A percentile compares a stretch with the other conserved stretches of the same genome.
These are phyloP conservation scores for Gopherus flavomarginatus DNA, from an alignment of 2,113 vertebrate species.

Conservation along the genomic window DNA sequence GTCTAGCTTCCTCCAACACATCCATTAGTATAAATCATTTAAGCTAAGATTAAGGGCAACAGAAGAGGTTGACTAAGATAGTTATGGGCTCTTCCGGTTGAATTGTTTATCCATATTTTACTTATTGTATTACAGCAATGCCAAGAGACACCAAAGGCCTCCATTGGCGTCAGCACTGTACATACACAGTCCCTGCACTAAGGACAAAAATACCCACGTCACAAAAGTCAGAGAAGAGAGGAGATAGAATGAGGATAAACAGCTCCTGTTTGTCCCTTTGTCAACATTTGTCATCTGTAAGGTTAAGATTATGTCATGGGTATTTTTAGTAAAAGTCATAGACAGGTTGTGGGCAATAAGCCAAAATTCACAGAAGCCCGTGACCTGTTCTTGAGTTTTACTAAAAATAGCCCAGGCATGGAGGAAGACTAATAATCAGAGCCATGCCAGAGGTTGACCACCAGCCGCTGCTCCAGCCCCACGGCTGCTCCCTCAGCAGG, in stretches of 20 bases:
- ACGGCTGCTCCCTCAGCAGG: too few species aligned
- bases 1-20: background rate
- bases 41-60: conserved; percentile 7
- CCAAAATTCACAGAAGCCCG: background rate
- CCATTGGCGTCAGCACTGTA: background rate
- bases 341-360: background rate
- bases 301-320: background rate
- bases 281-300: background rate
- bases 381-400: background rate
- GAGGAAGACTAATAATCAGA: too few species aligned
- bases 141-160: background rate
- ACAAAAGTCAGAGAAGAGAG: background rate
- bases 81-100: background rate
- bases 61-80: background rate
- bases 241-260: background rate
- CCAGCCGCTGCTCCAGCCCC: too few species aligned
- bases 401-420: background rate
- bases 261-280: background rate
- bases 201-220: background rate
- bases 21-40: rapidly evolving
- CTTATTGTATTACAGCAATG: background rate
- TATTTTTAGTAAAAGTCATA: background rate
- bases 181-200: background rate
- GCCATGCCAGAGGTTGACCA: too few species aligned
- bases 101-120: background rate